phyloP scores from a whole-genome alignment of 2,797 vertebrate genomes.

The Hemitrygon akajei region DNA sequence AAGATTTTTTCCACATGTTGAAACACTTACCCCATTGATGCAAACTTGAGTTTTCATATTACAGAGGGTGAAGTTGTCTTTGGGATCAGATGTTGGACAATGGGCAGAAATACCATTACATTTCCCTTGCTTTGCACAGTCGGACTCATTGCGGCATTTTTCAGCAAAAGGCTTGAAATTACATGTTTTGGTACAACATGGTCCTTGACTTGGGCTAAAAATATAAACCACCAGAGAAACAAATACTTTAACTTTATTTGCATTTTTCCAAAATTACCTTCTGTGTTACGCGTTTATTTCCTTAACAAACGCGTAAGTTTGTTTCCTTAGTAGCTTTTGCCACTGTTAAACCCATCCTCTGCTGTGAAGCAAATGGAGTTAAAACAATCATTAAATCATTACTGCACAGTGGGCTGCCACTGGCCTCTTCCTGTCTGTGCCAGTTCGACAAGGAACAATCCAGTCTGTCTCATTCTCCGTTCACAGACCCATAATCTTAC shows the following conservation, averaged over 20 bases:
- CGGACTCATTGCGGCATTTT: slow-evolving; percentile 72
- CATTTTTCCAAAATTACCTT: too few species aligned
- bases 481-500: too few species aligned
- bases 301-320: too few species aligned
- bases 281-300: too few species aligned
- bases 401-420: too few species aligned
- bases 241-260: neutral
- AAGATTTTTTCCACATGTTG: too few species aligned
- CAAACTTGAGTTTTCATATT: slow-evolving; percentile 87
- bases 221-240: slow-evolving; percentile 6
- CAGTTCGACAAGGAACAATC: too few species aligned
- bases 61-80: slow-evolving; percentile 76
- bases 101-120: slow-evolving; percentile 70
- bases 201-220: slow-evolving; percentile 85
- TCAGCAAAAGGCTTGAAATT: slow-evolving; percentile 55
- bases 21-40: slow-evolving; percentile 75
- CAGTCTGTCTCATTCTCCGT: too few species aligned
- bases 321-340: neutral
- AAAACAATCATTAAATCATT: too few species aligned
- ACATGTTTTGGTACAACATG: slow-evolving; percentile 75
- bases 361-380: neutral
- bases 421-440: too few species aligned
- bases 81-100: slow-evolving; percentile 77
- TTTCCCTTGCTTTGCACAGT: slow-evolving; percentile 71
- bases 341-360: neutral